Conservation (phyloP, 1,140 invertebrate species). For the Brachionus plicatilis region DNA sequence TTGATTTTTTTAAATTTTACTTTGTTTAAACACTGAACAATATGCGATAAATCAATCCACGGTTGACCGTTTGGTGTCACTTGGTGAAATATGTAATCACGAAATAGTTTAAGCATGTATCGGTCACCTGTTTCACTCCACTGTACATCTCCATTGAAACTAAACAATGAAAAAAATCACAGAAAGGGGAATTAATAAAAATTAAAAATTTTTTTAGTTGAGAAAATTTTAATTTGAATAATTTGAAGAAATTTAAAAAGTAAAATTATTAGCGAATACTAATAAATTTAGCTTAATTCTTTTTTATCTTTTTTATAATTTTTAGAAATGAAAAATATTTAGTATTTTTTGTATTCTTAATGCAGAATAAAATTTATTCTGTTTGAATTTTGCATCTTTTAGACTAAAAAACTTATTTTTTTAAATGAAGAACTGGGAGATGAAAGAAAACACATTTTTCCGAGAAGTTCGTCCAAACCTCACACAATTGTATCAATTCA, state of each 20-base stretch:
- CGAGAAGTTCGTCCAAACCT: too few relatives aligned
- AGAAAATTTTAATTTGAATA: too few relatives aligned
- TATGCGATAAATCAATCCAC: slow-evolving; percentile 90
- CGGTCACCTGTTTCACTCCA: slow-evolving; percentile 96
- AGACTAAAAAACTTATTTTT: too few relatives aligned
- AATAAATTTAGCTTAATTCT: not conserved
- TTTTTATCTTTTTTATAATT: too few relatives aligned
- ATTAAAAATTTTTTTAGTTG: not conserved
- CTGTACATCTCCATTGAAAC: slow-evolving; percentile 64
- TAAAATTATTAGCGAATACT: not conserved
- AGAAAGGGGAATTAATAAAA: not conserved
- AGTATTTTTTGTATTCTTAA: too few relatives aligned
- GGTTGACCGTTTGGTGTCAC: slow-evolving; percentile 83
- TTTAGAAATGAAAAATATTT: too few relatives aligned
- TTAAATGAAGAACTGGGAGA: too few relatives aligned
- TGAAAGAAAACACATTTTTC: too few relatives aligned
- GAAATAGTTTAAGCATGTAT: slow-evolving; percentile 94
- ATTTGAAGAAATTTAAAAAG: not conserved
- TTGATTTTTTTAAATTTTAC: slow-evolving; percentile 54
- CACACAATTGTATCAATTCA: too few relatives aligned
- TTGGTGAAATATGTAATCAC: slow-evolving; percentile 91
- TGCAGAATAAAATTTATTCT: too few relatives aligned
- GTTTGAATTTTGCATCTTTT: too few relatives aligned
- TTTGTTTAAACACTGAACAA: slow-evolving; percentile 88
- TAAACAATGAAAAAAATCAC: slow-evolving; percentile 42